A percentile compares a stretch with the other conserved stretches of the same genome.
Conservation (phyloP, 2,113 vertebrate species). For the Canis aureus region DNA sequence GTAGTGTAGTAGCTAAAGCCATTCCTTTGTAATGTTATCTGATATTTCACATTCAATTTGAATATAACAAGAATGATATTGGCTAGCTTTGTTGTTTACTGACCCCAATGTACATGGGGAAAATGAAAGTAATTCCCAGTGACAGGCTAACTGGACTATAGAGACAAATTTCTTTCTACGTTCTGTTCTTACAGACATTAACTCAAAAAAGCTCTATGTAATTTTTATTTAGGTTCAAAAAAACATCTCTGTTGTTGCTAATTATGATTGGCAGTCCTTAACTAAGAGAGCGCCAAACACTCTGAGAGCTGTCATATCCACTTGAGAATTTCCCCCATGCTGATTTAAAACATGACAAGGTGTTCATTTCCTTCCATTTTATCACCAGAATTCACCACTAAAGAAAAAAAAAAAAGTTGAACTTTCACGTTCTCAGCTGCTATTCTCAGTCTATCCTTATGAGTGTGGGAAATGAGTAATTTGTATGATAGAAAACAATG, state of each 20-base stretch:
- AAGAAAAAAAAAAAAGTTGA: constrained; percentile 54
- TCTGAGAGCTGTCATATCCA: constrained; percentile 75
- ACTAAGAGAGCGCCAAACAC: constrained; percentile 43
- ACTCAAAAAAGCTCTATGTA: constrained; percentile 70
- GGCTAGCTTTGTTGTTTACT: constrained; percentile 84
- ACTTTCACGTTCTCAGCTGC: constrained; percentile 56
- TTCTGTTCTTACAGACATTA: constrained; percentile 78
- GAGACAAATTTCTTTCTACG: constrained; percentile 77
- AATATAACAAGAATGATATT: constrained; percentile 78
- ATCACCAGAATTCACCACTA: constrained; percentile 72
- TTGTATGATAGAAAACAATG: not conserved
- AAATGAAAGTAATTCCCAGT: constrained; percentile 86
- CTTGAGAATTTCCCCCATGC: constrained; percentile 73
- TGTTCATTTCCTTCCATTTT: constrained; percentile 69
- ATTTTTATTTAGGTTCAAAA: constrained; percentile 81
- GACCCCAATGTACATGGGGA: constrained; percentile 77
- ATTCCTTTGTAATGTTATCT: constrained; percentile 79
- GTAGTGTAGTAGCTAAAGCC: constrained; percentile 58
- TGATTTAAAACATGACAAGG: constrained; percentile 79
- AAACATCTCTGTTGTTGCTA: constrained; percentile 80
- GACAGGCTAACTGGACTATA: constrained; percentile 83
- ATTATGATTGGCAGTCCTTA: constrained; percentile 83
- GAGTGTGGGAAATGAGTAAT: not conserved
- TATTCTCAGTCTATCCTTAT: not conserved
- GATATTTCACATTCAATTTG: constrained; percentile 86